These are phyloP conservation scores for Lochmaea crataegi DNA, from an alignment of 2,888 invertebrate species.

Conservation along the genomic window DNA sequence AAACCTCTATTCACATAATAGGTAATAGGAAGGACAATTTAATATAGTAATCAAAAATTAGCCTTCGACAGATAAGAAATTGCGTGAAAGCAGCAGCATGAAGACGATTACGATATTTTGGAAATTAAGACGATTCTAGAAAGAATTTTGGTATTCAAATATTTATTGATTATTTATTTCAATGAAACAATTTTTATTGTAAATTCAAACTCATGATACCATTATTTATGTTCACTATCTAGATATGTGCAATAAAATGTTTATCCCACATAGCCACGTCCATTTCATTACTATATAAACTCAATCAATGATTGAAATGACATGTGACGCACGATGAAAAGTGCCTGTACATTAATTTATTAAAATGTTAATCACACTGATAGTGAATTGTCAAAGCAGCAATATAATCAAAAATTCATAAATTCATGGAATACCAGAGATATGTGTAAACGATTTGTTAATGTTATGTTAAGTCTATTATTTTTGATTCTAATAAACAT, in stretches of 20 bases:
- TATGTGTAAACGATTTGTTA: conserved; percentile 26
- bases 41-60: too few relatives aligned
- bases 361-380: conserved; percentile 29
- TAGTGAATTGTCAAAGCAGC: conserved; percentile 23
- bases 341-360: conserved; percentile 20
- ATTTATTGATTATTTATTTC: too few relatives aligned
- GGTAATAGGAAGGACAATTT: too few relatives aligned
- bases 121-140: too few relatives aligned
- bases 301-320: conserved; percentile 6
- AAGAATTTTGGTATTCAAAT: too few relatives aligned
- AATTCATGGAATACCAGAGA: conserved; percentile 18
- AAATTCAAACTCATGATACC: background rate
- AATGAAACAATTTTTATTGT: too few relatives aligned
- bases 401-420: conserved; percentile 31
- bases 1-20: too few relatives aligned
- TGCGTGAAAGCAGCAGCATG: too few relatives aligned
- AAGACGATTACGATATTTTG: too few relatives aligned
- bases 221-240: background rate
- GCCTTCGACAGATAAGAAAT: too few relatives aligned
- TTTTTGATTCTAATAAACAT: conserved; percentile 1
- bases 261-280: background rate
- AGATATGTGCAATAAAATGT: background rate
- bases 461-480: conserved; percentile 22
- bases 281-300: conserved; percentile 12
- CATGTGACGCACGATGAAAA: conserved; percentile 19